Base-by-base conservation (phyloP, 2,797 vertebrate species). In the Parotocinclus haroldoi region DNA sequence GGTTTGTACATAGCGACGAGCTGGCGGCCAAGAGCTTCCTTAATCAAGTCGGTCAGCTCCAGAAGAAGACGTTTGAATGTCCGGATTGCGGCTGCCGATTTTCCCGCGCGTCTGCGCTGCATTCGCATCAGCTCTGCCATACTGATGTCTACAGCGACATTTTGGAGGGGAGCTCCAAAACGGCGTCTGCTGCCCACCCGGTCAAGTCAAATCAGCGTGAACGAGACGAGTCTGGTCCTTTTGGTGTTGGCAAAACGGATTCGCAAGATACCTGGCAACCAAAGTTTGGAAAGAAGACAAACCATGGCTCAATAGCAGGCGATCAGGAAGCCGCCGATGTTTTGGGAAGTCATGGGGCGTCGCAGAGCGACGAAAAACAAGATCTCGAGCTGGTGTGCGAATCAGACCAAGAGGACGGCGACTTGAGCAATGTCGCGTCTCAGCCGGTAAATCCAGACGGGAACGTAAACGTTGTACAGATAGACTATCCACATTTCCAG, bases 11-110 rank as follows among this genome's bases (percentile, higher is more conserved):
- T 78, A 89, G 83, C n/a, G 55, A 82, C 0, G 85, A 90, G 69
- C 79, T 84, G 13, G 81, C 90, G 0, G 85, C 88, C 7, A 92
- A 92, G 68, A 91, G 89, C 0, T 91, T 92, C 66, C 85, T 86
- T 56, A 84, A 92, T 69, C 90, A 92, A 70, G 86, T 92, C 39
- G 83, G 80, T 75, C 90, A 92, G 75, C 81, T 92, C 1, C 88
- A 91, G 73, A 92, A 91, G 68, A 92, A 91, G 63, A 78, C 89
- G 0, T 91, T 91, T 75, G 85, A 90, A 79, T 92, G 91, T 82
- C 81, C 81, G 55, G 81, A 87, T 9, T 92, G 91, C 61, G 89
- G 89, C 1, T 83, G 89, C 0, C 87, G 85, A 61, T 92, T 92
- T 72, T 92, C 91, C 12, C 79, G 91, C 59, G 83, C 85, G 18